phyloP scores from a whole-genome alignment of 2,888 invertebrate species.

The Xestia sexstrigata region DNA sequence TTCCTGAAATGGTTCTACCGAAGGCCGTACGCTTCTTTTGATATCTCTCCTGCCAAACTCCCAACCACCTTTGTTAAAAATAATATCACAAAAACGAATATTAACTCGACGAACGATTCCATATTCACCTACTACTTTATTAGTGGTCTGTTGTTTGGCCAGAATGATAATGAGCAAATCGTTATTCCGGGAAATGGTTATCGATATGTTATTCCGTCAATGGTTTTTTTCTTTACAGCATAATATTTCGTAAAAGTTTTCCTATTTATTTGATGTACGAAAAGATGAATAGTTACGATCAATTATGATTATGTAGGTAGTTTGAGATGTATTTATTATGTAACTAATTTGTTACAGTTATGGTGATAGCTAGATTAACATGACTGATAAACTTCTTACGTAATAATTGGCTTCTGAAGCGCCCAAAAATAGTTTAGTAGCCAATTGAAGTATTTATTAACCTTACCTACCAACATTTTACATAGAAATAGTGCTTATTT shows the following conservation, averaged over 20 bases:
- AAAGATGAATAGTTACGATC: conserved; percentile 42
- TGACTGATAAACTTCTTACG: conserved; percentile 29
- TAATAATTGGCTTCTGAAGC: conserved; percentile 22
- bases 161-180: conserved; percentile 59
- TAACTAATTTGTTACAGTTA: conserved; percentile 23
- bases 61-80: neutral
- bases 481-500: conserved; percentile 24
- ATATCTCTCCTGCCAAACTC: neutral
- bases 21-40: neutral
- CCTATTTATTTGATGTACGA: conserved; percentile 27
- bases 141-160: conserved; percentile 52
- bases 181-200: conserved; percentile 57
- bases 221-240: conserved; percentile 43
- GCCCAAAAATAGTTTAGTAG: conserved; percentile 12
- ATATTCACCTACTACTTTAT: conserved; percentile 50
- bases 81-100: conserved; percentile 24
- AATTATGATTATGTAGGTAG: conserved; percentile 27
- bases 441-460: conserved; percentile 16
- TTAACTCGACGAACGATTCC: conserved; percentile 16
- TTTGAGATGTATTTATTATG: conserved; percentile 7
- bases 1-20: neutral
- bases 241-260: conserved; percentile 25
- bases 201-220: conserved; percentile 48
- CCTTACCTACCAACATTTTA: neutral
- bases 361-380: conserved; percentile 38